phyloP scores from a whole-genome alignment of 2,797 vertebrate species.

The Loriculus beryllinus region DNA sequence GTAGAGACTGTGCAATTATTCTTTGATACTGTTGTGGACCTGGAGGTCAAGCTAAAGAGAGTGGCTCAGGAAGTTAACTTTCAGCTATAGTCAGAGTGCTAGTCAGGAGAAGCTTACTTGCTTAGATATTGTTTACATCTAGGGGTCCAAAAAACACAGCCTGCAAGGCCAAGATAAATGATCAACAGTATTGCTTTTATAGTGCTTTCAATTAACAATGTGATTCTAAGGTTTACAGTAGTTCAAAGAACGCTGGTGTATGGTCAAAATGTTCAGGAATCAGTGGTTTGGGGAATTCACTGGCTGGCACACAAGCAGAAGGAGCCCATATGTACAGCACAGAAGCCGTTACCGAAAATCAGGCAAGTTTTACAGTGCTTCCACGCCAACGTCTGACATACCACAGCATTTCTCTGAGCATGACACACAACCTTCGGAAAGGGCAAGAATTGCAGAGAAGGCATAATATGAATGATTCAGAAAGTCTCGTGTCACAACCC shows the following conservation, averaged over 20 bases:
- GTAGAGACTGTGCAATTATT: not conserved
- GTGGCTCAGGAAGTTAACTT: conserved; percentile 46
- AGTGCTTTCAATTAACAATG: conserved; percentile 2
- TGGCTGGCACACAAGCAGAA: conserved; percentile 23
- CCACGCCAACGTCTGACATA: not conserved
- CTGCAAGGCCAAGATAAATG: not conserved
- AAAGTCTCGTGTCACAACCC: conserved; percentile 39
- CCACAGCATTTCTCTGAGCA: not conserved
- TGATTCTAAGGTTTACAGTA: not conserved
- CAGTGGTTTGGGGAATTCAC: conserved; percentile 22
- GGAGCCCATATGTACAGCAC: not conserved
- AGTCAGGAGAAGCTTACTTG: conserved; percentile 41
- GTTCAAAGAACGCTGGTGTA: not conserved
- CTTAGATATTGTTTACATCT: conserved; percentile 28
- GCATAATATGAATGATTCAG: conserved; percentile 45
- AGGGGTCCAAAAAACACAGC: not conserved
- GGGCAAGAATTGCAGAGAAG: not conserved
- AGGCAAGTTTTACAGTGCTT: not conserved
- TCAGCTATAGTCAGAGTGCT: conserved; percentile 33
- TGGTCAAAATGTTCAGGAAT: not conserved
- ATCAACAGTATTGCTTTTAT: conserved; percentile 1
- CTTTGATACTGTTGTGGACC: conserved; percentile 11
- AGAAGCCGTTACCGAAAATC: not conserved
- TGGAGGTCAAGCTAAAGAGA: conserved; percentile 6
- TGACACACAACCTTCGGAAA: not conserved